Evolutionary conservation across 2,888 invertebrate genomes (phyloP).

Genomic region (Polylopha cassiicola): DNA sequence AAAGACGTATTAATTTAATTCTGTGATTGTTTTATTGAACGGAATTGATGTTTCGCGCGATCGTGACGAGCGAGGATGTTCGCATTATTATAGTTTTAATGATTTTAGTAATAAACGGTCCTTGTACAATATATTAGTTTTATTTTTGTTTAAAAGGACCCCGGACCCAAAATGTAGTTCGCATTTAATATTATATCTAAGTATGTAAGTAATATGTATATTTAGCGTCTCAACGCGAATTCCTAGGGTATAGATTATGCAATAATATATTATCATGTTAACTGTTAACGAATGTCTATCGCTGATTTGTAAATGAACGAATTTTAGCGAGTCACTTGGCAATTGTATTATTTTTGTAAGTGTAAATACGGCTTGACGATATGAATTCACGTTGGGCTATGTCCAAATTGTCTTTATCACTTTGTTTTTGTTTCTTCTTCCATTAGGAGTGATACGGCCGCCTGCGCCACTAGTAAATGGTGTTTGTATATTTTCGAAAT

Average conservation of each 20-base stretch:
- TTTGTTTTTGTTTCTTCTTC: slow-evolving; percentile 6
- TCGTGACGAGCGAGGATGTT: slow-evolving; percentile 1
- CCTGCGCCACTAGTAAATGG: slow-evolving; percentile 5
- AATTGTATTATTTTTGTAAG: slow-evolving; percentile 17
- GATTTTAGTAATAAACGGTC: slow-evolving; percentile 24
- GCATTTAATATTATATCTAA: slow-evolving; percentile 44
- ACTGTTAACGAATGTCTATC: slow-evolving; percentile 5
- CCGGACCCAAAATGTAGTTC: slow-evolving; percentile 32
- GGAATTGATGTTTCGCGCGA: slow-evolving; percentile 13
- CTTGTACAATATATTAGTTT: slow-evolving; percentile 19
- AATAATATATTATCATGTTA: slow-evolving; percentile 9
- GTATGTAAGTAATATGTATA: slow-evolving; percentile 25
- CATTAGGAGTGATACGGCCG: slow-evolving; percentile 4
- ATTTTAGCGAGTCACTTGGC: slow-evolving; percentile 7
- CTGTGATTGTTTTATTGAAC: slow-evolving; percentile 19
- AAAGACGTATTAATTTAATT: slow-evolving; percentile 21
- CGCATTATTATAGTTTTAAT: slow-evolving; percentile 15
- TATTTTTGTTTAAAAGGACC: slow-evolving; percentile 26
- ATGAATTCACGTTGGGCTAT: slow-evolving; percentile 9
- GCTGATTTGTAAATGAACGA: slow-evolving; percentile 6
- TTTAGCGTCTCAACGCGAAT: slow-evolving; percentile 9
- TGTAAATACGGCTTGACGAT: slow-evolving; percentile 17
- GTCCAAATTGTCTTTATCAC: neutral
- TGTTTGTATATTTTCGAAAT: slow-evolving; percentile 17
- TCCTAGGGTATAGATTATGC: slow-evolving; percentile 12